phyloP scores from a whole-genome alignment of 2,888 invertebrate species.

The Cosmia pyralina region DNA sequence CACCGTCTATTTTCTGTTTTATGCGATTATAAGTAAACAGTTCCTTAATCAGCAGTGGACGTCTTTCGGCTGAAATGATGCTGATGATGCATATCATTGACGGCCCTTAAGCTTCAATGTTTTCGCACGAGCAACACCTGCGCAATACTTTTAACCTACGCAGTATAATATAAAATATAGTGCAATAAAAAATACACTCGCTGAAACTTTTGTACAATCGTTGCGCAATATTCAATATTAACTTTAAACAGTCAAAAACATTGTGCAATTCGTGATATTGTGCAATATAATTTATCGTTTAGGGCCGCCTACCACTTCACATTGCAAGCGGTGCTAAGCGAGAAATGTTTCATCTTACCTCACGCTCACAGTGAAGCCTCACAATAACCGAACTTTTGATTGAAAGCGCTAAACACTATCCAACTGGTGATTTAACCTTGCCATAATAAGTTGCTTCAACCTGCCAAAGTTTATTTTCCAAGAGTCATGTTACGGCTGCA shows the following conservation, averaged over 20 bases:
- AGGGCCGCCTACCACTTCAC: background rate
- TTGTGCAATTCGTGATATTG: background rate
- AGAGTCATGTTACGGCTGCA: slow-evolving; percentile 23
- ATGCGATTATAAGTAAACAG: too few relatives aligned
- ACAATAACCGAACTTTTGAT: slow-evolving; percentile 39
- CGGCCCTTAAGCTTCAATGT: too few relatives aligned
- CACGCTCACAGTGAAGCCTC: background rate
- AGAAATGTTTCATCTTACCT: background rate
- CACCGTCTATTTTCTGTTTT: too few relatives aligned
- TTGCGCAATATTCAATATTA: background rate
- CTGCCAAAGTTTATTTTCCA: slow-evolving; percentile 36
- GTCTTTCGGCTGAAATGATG: too few relatives aligned
- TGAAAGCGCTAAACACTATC: slow-evolving; percentile 35
- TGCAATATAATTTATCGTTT: too few relatives aligned
- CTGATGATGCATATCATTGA: too few relatives aligned
- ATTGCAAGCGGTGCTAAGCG: background rate
- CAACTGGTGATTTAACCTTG: slow-evolving; percentile 45
- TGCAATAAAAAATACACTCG: background rate
- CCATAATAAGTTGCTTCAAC: slow-evolving; percentile 25
- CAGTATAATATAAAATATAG: background rate
- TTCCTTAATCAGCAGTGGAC: too few relatives aligned
- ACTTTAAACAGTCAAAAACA: background rate
- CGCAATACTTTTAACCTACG: too few relatives aligned
- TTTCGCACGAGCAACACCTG: too few relatives aligned
- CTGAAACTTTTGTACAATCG: background rate